A percentile compares a stretch with the other conserved stretches of the same genome.
Conservation (phyloP, 2,113 vertebrate species). For the Eira barbara region DNA sequence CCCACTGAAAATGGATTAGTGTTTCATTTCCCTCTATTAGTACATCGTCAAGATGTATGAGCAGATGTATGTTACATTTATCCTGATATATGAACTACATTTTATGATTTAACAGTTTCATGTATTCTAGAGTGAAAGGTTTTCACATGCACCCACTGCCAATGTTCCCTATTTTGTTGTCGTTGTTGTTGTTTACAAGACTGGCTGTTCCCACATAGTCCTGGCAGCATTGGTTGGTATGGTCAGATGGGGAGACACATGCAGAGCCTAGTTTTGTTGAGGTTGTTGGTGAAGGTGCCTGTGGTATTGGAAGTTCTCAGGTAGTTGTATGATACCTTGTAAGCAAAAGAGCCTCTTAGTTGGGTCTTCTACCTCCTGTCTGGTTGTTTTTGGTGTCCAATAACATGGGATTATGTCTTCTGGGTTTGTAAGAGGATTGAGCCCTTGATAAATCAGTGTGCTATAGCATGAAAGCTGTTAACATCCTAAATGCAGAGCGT, state of each 20-base stretch:
- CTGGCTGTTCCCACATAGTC: not conserved
- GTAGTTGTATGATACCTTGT: too few relatives aligned
- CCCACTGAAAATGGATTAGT: not conserved
- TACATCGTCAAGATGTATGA: not conserved
- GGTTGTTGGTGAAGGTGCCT: not conserved
- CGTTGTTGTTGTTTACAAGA: not conserved
- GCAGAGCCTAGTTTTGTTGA: not conserved
- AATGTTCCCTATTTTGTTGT: not conserved
- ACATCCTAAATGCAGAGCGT: not conserved
- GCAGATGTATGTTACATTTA: not conserved
- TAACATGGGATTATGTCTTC: not conserved
- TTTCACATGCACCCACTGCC: not conserved
- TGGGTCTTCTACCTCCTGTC: not conserved
- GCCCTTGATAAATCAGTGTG: not conserved
- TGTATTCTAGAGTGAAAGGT: not conserved
- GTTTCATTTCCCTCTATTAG: not conserved
- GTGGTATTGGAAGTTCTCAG: fast-evolving
- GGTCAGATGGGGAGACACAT: not conserved
- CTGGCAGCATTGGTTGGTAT: too few relatives aligned
- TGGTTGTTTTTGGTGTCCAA: not conserved
- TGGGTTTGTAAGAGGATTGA: not conserved
- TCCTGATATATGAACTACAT: not conserved
- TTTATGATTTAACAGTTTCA: not conserved
- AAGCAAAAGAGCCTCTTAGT: not conserved
- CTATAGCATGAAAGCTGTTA: not conserved